Evolutionary conservation across 2,888 invertebrate species (phyloP).

Genomic region (Phengaris alcon): DNA sequence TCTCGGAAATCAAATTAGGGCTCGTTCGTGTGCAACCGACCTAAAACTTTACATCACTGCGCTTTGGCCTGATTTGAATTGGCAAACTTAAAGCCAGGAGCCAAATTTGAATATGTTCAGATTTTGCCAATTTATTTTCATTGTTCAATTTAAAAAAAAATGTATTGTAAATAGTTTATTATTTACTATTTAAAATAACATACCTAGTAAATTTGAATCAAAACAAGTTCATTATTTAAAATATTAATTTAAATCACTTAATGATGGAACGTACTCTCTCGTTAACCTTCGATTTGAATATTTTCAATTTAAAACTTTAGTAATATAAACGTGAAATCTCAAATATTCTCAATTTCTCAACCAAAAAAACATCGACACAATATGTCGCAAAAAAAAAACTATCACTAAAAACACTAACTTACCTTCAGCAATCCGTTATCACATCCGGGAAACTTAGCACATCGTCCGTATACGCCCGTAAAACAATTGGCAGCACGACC

Average conservation of each 20-base stretch:
- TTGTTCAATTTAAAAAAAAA: too few species aligned
- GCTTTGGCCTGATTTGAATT: constrained; percentile 19
- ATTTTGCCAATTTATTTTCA: neutral
- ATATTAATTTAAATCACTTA: too few species aligned
- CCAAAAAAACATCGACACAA: neutral
- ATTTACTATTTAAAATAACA: too few species aligned
- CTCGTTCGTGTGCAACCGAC: constrained; percentile 11
- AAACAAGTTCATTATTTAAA: too few species aligned
- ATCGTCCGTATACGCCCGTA: neutral
- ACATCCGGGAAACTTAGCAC: constrained; percentile 13
- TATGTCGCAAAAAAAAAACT: neutral
- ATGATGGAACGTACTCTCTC: too few species aligned
- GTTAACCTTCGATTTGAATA: too few species aligned
- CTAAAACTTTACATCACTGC: constrained; percentile 19
- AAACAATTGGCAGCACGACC: neutral
- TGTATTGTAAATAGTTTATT: too few species aligned
- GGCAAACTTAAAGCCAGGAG: constrained; percentile 1
- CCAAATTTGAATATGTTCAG: neutral
- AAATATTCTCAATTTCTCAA: neutral
- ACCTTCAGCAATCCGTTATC: constrained; percentile 8
- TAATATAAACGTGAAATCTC: too few species aligned
- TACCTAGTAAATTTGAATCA: too few species aligned
- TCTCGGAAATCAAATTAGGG: constrained; percentile 5
- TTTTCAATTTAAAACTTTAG: too few species aligned
- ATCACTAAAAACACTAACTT: neutral